Evolutionary conservation across 2,888 invertebrate genomes (phyloP), one percentile per base, ranked within the genome.

Genomic region (Lepas anatifera): DNA sequence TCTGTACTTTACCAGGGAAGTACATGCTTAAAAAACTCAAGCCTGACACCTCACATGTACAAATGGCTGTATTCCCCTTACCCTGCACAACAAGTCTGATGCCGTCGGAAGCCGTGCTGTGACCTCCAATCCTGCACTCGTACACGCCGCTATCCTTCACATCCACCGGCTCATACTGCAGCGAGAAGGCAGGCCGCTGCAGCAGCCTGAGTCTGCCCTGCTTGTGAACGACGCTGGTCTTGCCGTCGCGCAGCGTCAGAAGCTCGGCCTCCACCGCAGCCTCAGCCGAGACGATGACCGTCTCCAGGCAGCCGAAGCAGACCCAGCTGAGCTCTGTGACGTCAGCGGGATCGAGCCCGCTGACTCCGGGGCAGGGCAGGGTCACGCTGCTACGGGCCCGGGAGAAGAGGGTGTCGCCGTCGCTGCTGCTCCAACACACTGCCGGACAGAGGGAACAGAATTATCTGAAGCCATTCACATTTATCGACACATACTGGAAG

Each of bases 61-160:
- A n/a, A n/a, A n/a, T n/a, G n/a, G n/a, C n/a, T n/a, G n/a, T n/a
- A n/a, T n/a, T n/a, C n/a, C n/a, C n/a, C 58, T 58, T 18, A 58
- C 58, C 58, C 35, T 58, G 58, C 8, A 58, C 35, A 35, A 58
- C 18, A 22, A 58, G 58, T 8, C 10, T 1, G 22, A 58, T 32
- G 32, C 7, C 25, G 6, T 35, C 58, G 18, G 18, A 8, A n/a
- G 8, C 22, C 22, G 32, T 8, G 35, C 3, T 22, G 3, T 16
- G 18, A 2, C 58, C 58, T 18, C 35, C 22, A 11, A 35, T 22
- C 22, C 18, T 16, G 35, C 58, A 58, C 22, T 22, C 32, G 58
- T 58, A 58, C 58, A 35, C 58, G 32, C 58, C 58, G 32, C 58
- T 58, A n/a, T 58, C 58, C 58, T 58, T 35, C 18, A 58, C 58